Conservation (phyloP, 1,140 invertebrate species). For the Scaptomyza hsui region DNA sequence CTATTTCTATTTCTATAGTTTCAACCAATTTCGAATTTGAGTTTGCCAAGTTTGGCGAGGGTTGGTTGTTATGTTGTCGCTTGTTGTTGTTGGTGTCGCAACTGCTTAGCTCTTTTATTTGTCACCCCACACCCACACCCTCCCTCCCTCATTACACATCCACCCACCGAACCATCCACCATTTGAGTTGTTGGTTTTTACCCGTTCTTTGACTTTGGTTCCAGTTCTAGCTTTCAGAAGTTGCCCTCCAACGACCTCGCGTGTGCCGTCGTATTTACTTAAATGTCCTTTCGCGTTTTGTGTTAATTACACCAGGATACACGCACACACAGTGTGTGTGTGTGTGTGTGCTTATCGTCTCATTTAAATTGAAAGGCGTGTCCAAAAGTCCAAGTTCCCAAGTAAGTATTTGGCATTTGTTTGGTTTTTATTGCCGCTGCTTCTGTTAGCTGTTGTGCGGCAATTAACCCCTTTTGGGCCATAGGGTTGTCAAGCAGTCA, state of each 20-base stretch:
- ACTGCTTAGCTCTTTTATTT: slow-evolving; percentile 56
- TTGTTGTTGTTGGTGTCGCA: slow-evolving; percentile 39
- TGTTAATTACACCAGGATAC: slow-evolving; percentile 57
- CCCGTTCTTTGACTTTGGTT: slow-evolving; percentile 30
- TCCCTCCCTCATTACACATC: slow-evolving; percentile 18
- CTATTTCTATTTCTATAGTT: slow-evolving; percentile 31
- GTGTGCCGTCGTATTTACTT: slow-evolving; percentile 54
- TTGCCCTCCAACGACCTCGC: slow-evolving; percentile 47
- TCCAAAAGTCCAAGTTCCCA: slow-evolving; percentile 42
- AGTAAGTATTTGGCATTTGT: slow-evolving; percentile 32
- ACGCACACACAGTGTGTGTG: not conserved
- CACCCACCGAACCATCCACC: slow-evolving; percentile 18
- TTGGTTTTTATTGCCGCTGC: slow-evolving; percentile 42
- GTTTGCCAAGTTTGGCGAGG: slow-evolving; percentile 26
- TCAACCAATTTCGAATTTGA: slow-evolving; percentile 54
- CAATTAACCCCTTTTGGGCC: slow-evolving; percentile 61
- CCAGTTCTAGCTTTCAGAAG: not conserved
- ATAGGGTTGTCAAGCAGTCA: slow-evolving; percentile 21
- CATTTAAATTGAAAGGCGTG: slow-evolving; percentile 71
- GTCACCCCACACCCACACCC: slow-evolving; percentile 11
- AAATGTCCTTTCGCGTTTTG: slow-evolving; percentile 66
- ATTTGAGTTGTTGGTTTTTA: slow-evolving; percentile 21
- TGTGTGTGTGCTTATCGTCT: slow-evolving; percentile 38
- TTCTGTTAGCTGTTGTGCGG: slow-evolving; percentile 45
- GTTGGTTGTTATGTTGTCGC: slow-evolving; percentile 46